These are phyloP conservation scores for Vidua macroura DNA, from an alignment of 2,113 vertebrate species.

Conservation along the genomic window DNA sequence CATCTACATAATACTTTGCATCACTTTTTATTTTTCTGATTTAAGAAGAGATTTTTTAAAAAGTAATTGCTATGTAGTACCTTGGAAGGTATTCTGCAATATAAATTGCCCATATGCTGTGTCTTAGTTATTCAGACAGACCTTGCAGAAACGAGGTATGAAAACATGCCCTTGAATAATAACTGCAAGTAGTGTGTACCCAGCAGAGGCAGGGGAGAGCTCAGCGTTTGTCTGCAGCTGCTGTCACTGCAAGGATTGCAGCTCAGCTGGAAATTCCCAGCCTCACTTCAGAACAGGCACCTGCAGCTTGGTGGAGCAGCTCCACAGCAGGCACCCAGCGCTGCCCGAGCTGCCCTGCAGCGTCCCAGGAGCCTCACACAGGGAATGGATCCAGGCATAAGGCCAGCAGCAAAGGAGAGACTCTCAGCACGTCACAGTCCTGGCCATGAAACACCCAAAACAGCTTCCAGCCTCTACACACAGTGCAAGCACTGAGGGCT, in stretches of 20 bases:
- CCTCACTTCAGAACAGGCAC: fast-evolving
- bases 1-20: background rate
- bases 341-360: background rate
- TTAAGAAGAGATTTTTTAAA: background rate
- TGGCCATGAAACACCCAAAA: background rate
- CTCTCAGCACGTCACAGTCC: fast-evolving
- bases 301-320: background rate
- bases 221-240: background rate
- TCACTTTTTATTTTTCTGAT: background rate
- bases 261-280: background rate
- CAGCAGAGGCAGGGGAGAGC: background rate
- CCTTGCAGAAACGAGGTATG: background rate
- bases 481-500: background rate
- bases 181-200: background rate
- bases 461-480: background rate
- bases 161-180: background rate
- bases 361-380: background rate
- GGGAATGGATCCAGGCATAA: background rate
- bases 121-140: background rate
- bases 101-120: background rate
- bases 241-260: background rate
- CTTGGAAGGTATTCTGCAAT: background rate
- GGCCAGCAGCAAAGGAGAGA: background rate
- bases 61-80: background rate
- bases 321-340: background rate